Base-by-base conservation (phyloP, 2,888 invertebrate genomes). In the Chrysina gloriosa region DNA sequence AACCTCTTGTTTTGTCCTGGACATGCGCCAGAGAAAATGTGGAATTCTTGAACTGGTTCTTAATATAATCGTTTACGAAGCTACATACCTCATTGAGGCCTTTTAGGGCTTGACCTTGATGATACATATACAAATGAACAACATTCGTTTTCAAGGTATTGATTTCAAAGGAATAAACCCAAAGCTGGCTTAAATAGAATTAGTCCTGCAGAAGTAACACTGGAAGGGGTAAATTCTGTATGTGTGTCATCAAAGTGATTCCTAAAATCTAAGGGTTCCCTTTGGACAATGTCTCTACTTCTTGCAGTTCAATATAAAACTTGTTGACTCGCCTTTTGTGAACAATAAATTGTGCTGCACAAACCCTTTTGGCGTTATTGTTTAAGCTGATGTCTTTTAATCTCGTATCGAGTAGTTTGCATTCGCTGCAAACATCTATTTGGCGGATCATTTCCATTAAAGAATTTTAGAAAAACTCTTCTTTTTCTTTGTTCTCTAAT, bases 151-250 rank as follows among this genome's bases (percentile, higher is more conserved):
- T 58, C 5, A 72, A 31, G 27, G 73, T 74, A n/a, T n/a, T 69
- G 11, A 74, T 66, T 11, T 70, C 67, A 68, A 72, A 74, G n/a
- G 56, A 68, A 67, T 69, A 69, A 1, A 70, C 16, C 65, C 69
- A 73, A 1, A 75, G 64, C 50, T 75, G 73, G 23, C 74, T 58
- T 9, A 69, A 63, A 64, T 74, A 74, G 66, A 77, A 75, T 9
- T 71, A 63, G 42, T 73, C 73, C 52, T 75, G 76, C 1, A 74
- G 73, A 14, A 75, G 73, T 16, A 74, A 65, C 9, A 25, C 23
- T 3, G 72, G 70, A 75, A n/a, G 65, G 11, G 72, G 73, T 9
- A 73, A 47, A 61, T 75, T 74, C 73, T 74, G 56, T 63, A 73
- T 48, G 73, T n/a, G n/a, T n/a, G n/a, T n/a, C n/a, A n/a, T 70